These are phyloP conservation scores for Nephila pilipes DNA, from an alignment of 1,140 invertebrate species.

Conservation along the genomic window DNA sequence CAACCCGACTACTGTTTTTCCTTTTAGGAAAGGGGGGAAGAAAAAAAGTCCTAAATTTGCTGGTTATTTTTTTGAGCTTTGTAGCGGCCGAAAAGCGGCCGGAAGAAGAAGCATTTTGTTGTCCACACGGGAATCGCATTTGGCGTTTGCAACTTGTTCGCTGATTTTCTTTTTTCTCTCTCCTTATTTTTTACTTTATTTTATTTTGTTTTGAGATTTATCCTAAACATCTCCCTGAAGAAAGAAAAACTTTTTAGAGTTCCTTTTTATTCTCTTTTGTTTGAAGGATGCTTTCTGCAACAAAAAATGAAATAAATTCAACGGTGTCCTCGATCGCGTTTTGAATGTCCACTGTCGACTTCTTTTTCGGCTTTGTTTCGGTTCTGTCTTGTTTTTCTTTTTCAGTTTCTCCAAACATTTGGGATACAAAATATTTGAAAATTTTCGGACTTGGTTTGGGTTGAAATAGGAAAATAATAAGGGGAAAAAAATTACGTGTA, in stretches of 20 bases:
- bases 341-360: conserved; percentile 69
- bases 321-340: conserved; percentile 57
- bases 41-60: conserved; percentile 20
- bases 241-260: background rate
- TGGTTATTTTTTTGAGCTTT: conserved; percentile 76
- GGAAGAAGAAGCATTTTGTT: conserved; percentile 61
- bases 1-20: background rate
- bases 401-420: background rate
- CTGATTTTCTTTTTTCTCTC: background rate
- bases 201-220: conserved; percentile 46
- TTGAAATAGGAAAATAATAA: background rate
- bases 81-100: background rate
- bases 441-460: background rate
- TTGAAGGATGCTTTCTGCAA: background rate
- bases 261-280: background rate
- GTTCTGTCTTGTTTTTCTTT: background rate
- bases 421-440: background rate
- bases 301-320: background rate
- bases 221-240: conserved; percentile 41
- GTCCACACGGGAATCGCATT: conserved; percentile 71
- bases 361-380: conserved; percentile 19
- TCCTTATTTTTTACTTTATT: conserved; percentile 8
- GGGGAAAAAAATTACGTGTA: background rate
- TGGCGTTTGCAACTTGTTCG: conserved; percentile 46
- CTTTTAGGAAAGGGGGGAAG: background rate